Evolutionary conservation across 2,797 vertebrate genomes (phyloP), one percentile per base, ranked within the genome.

Genomic region (Molossus molossus): DNA sequence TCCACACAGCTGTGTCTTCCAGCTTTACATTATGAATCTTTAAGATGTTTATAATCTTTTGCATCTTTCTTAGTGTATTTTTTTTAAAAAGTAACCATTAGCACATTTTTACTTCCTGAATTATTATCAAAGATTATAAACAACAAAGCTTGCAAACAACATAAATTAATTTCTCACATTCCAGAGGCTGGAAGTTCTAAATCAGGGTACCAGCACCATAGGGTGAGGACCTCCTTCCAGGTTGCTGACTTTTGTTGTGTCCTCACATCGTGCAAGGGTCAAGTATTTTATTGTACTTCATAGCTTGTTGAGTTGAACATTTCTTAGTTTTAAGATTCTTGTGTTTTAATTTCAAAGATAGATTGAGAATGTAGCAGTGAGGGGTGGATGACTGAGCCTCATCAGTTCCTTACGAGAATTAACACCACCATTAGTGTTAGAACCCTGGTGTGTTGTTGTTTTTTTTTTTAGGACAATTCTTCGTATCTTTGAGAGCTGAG

Each of bases 271-370:
- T 70, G 17, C 4, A 48, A 77, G 27, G 45, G 33, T 90, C 64
- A 62, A 53, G 18, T 53, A 77, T n/a, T 82, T 77, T 72, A 33
- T 29, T 90, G 11, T 69, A 18, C 20, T 95, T 89, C 18, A 55
- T 69, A 70, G 48, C 20, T 55, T 60, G 48, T 65, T 95, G 45
- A 95, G 17, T 92, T 96, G 65, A 79, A 92, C 64, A 7, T 67
- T 94, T 91, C 58, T 93, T 91, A 86, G 29, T 94, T 96, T 96
- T 79, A 70, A 87, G 83, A 45, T 94, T 72, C 3, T 55, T 82
- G 15, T 95, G 67, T 80, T 88, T 96, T 94, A 33, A 53, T 62
- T 87, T 95, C 45, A 93, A 90, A 57, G 21, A 18, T 29, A 69
- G 53, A 33, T 82, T 45, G 72, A 79, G 94, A 94, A 69, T 83